Percentiles rank a stretch among this genome's conserved stretches.
phyloP scores from a whole-genome alignment of 2,888 invertebrate genomes.

The Prenolepis imparis region DNA sequence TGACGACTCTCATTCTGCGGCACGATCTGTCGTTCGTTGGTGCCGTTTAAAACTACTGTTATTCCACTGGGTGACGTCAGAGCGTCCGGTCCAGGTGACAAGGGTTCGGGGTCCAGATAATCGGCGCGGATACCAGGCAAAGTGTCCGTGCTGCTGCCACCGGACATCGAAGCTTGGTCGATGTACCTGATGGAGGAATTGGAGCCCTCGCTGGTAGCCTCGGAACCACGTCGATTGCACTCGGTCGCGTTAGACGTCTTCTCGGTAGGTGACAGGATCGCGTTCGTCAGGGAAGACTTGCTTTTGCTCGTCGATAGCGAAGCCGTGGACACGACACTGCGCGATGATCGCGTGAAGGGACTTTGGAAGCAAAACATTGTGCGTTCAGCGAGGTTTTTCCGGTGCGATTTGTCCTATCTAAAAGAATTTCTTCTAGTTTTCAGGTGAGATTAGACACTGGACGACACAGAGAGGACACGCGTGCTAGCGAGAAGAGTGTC shows the following conservation, averaged over 20 bases:
- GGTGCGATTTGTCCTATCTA: conserved; percentile 58
- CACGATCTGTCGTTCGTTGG: conserved; percentile 51
- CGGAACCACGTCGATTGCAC: conserved; percentile 79
- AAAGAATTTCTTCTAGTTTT: conserved; percentile 1
- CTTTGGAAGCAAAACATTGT: conserved; percentile 86
- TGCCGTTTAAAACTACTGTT: conserved; percentile 56
- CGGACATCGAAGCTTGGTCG: conserved; percentile 83
- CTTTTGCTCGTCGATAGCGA: conserved; percentile 66
- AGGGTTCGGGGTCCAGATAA: conserved; percentile 82
- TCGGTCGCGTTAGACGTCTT: conserved; percentile 60
- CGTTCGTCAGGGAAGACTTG: conserved; percentile 63
- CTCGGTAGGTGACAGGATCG: conserved; percentile 53
- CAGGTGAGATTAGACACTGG: not conserved
- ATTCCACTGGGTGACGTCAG: conserved; percentile 70
- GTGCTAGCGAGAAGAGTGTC: not conserved
- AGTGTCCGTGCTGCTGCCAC: conserved; percentile 84
- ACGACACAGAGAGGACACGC: not conserved
- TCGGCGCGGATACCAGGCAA: conserved; percentile 82
- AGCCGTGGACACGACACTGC: conserved; percentile 70
- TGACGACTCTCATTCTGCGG: conserved; percentile 38
- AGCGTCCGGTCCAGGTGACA: conserved; percentile 80
- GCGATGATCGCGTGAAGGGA: conserved; percentile 84
- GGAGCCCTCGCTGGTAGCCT: conserved; percentile 83
- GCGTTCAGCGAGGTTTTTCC: conserved; percentile 19
- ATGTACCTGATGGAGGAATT: conserved; percentile 83